Base-by-base conservation (phyloP, 2,888 invertebrate genomes). In the Clunio marinus region DNA sequence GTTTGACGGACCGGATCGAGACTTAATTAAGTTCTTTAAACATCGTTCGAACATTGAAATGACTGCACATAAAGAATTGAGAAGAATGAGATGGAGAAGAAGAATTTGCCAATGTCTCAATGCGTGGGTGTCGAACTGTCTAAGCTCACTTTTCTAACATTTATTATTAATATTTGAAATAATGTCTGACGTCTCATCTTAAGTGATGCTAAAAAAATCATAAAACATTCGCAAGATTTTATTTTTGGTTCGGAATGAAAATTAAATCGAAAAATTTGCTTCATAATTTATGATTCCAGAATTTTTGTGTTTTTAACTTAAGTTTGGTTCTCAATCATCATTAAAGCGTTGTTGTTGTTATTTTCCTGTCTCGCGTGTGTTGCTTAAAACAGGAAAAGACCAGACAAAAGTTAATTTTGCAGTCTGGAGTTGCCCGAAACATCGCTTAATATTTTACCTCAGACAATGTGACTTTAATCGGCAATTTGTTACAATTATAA, bases 401-500 rank as follows among this genome's bases (percentile, higher is more conserved):
- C 51, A 51, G 51, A 51, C 51, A 22, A 51, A 20, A 51, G 22
- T 51, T 22, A n/a, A 51, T 2, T 41, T 10, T 10, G 10, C 51
- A 22, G 51, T 13, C 51, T 22, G 5, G 22, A 51, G 51, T 51
- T 51, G 51, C 51, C 51, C 51, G 51, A 51, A 51, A 17, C 17
- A 22, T 8, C 20, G 7, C 22, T 51, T 20, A 51, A 51, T 51
- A 17, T 20, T 51, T 51, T 17, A 22, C 66, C 51, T 28, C 32
- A 46, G 25, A 35, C 32, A 7, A 8, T 7, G 13, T 24, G 66
- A 66, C 66, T 66, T 66, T 66, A 66, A 66, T 66, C 66, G 66
- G 32, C 66, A 66, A 66, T 66, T 66, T 66, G 66, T 66, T 66
- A 66, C 66, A 66, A 66, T 66, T 66, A 66, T 32, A 66, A n/a